Evolutionary conservation across 2,888 invertebrate species (phyloP).

Genomic region (Aromia moschata): DNA sequence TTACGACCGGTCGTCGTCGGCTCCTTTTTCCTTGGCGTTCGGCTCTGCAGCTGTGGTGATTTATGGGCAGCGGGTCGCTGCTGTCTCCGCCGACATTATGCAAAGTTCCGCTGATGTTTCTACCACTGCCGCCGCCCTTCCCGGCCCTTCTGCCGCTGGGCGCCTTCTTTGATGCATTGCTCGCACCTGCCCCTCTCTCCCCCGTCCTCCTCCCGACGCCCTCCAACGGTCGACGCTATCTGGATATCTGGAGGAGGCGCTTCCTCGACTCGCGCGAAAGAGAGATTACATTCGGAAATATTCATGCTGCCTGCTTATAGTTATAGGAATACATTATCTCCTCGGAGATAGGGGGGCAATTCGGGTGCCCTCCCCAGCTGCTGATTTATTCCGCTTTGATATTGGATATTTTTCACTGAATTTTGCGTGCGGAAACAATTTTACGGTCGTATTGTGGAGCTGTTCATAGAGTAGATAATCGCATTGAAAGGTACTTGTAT

Average conservation of each 20-base stretch:
- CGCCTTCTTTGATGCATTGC: conserved; percentile 53
- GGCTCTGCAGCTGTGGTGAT: conserved; percentile 57
- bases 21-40: conserved; percentile 26
- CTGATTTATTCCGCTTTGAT: conserved; percentile 20
- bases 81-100: conserved; percentile 64
- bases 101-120: conserved; percentile 62
- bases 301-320: conserved; percentile 49
- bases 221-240: no score
- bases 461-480: no score
- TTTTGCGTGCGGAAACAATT: neutral
- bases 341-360: conserved; percentile 45
- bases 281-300: conserved; percentile 50
- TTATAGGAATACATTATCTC: conserved; percentile 42
- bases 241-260: conserved; percentile 47
- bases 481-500: no score
- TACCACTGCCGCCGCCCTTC: conserved; percentile 51
- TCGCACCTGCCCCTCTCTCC: conserved; percentile 47
- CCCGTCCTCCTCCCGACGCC: no score
- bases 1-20: neutral
- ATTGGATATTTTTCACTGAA: conserved; percentile 3
- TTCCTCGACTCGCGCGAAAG: no score
- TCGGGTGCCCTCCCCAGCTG: conserved; percentile 5
- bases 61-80: conserved; percentile 61
- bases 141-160: no score
- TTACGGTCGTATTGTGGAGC: no score